These are phyloP conservation scores for Lophotriccus pileatus DNA, from an alignment of 2,797 vertebrate species.

Conservation along the genomic window DNA sequence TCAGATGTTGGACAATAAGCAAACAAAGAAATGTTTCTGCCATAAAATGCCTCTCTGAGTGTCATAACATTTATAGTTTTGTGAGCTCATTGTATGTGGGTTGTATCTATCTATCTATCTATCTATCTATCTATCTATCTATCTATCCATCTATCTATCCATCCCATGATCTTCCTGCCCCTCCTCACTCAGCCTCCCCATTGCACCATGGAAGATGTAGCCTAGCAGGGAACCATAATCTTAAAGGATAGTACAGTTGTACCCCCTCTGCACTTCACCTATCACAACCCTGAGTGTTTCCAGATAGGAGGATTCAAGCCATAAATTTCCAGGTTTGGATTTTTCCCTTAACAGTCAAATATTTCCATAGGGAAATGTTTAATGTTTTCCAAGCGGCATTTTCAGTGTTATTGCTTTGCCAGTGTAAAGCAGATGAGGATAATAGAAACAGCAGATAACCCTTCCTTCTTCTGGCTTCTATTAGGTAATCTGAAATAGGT, in stretches of 20 bases:
- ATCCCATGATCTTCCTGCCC: neutral
- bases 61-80: neutral
- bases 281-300: neutral
- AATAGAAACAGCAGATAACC: neutral
- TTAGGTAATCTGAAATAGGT: neutral
- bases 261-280: neutral
- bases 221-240: neutral
- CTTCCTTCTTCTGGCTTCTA: neutral
- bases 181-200: neutral
- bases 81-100: neutral
- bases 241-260: neutral
- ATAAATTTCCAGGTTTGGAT: conserved; percentile 7
- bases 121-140: neutral
- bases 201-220: neutral
- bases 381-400: neutral
- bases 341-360: neutral
- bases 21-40: neutral
- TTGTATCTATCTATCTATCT: neutral
- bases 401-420: neutral
- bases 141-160: neutral
- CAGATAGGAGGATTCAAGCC: neutral
- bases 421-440: conserved; percentile 4
- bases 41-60: neutral
- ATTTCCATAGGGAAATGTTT: conserved; percentile 1
- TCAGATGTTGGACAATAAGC: neutral